Base-by-base conservation (phyloP, 1,140 invertebrate species). In the Zaprionus tsacasi region DNA sequence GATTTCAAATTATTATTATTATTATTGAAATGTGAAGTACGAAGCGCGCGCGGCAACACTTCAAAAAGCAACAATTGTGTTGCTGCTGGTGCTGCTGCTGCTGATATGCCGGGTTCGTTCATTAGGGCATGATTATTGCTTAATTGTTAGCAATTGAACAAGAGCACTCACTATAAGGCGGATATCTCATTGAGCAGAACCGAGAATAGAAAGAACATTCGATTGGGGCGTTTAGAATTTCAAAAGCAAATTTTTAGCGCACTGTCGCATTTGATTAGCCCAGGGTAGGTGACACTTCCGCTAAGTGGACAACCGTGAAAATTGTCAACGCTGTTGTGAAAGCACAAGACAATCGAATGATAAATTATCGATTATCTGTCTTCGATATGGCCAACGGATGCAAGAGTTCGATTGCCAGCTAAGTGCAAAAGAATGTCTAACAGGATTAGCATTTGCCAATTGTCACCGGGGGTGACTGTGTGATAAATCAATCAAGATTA, bases 231-330 rank as follows among this genome's bases (percentile, higher is more conserved):
- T 70, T 80, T 70, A 89, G 87, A 81, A 65, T 87, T 77, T 79
- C 65, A 59, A 70, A 54, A 55, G 45, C 21, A 21, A 13, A 54
- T 59, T 65, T 61, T 56, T 36, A 71, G 65, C 60, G 64, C 55
- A 68, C 67, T 50, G 38, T 57, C 57, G 25, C 4, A 55, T 69
- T 36, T 74, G 65, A 61, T 61, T 61, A 52, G 55, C 27, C 21
- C 1, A 30, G 27, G 27, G 27, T 30, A 30, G 27, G 27, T 30
- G 74, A 77, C 82, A 91, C 89, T 91, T 91, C 89, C 89, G 89
- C 89, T 90, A 91, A 91, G 89, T 91, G 82, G 89, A 91, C 89
- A 91, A 77, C 73, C 85, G 90, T 91, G 82, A 90, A 91, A 91
- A 91, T 87, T 91, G 82, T 88, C 83, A 71, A 71, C 71, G 69